Evolutionary conservation across 2,888 invertebrate genomes (phyloP).

Genomic region (Hymenopus coronatus): DNA sequence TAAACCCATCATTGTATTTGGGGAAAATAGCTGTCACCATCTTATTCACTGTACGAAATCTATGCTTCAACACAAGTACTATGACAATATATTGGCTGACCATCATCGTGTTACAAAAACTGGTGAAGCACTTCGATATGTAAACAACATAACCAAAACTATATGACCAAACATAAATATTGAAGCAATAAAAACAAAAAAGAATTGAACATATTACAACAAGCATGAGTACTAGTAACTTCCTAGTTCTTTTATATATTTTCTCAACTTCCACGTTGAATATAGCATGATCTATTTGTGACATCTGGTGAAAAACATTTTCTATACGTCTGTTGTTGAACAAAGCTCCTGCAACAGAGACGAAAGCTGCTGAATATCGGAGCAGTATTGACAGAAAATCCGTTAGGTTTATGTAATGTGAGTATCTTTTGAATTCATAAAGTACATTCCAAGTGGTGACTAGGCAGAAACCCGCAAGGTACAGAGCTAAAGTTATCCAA

Average conservation of each 20-base stretch:
- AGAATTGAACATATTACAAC: background rate
- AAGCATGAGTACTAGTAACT: background rate
- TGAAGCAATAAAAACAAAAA: background rate
- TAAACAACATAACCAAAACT: background rate
- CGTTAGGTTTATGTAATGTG: background rate
- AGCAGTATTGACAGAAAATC: background rate
- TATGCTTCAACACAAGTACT: background rate
- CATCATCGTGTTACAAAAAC: background rate
- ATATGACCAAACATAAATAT: background rate
- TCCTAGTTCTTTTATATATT: background rate
- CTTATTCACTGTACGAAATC: background rate
- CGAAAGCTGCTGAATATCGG: background rate
- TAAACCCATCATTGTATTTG: background rate
- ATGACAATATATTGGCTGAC: background rate
- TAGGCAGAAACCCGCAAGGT: background rate
- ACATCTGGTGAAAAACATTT: background rate
- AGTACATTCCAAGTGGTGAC: background rate
- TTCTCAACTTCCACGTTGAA: background rate
- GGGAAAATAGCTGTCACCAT: background rate
- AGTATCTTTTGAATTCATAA: background rate
- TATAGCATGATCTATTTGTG: background rate
- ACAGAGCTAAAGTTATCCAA: background rate
- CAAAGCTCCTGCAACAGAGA: background rate
- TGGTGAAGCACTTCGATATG: background rate
- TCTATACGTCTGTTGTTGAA: background rate